Evolutionary conservation across 1,140 invertebrate species (phyloP).

Genomic region (Drosophila jambulina): DNA sequence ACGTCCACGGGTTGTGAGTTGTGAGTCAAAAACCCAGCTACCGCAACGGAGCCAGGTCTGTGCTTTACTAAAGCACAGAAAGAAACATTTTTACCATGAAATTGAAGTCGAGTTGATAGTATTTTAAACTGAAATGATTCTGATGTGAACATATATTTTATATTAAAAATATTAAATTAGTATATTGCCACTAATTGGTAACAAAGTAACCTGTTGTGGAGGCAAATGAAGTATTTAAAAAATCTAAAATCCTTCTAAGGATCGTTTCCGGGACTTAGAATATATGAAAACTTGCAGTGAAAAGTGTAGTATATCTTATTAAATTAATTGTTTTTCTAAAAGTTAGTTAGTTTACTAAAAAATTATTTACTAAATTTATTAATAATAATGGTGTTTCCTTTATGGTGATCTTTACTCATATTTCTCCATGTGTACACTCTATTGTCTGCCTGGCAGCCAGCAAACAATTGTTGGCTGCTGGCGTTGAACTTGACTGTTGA

Average conservation of each 20-base stretch:
- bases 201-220: neutral
- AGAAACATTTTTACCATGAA: neutral
- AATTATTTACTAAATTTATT: neutral
- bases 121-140: neutral
- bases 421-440: constrained; percentile 18
- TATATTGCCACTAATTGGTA: neutral
- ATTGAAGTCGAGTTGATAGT: neutral
- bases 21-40: constrained; percentile 82
- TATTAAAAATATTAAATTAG: neutral
- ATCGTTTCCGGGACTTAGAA: neutral
- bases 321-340: no score
- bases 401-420: neutral
- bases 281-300: neutral
- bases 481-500: constrained; percentile 81
- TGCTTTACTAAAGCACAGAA: neutral
- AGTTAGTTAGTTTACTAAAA: no score
- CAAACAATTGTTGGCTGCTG: constrained; percentile 74
- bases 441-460: constrained; percentile 64
- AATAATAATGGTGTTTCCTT: neutral
- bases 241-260: neutral
- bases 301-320: neutral
- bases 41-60: constrained; percentile 67
- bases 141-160: no score
- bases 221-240: neutral
- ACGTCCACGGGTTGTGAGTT: constrained; percentile 24